Conservation (phyloP, 1,140 invertebrate genomes). For the Zeugodacus cucurbitae region DNA sequence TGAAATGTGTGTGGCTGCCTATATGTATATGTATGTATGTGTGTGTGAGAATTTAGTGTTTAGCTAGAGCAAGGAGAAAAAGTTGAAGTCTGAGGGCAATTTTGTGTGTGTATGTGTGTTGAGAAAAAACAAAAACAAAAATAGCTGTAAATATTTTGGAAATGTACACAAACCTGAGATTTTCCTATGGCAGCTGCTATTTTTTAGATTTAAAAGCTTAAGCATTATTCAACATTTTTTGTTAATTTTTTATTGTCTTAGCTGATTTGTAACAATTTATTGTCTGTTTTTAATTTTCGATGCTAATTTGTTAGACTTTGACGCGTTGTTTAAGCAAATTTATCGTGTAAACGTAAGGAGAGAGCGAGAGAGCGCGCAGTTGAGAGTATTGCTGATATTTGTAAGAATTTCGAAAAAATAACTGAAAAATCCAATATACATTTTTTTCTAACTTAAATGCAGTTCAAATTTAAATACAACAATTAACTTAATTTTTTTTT, state of each 20-base stretch:
- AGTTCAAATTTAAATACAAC: not conserved
- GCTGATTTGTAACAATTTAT: not conserved
- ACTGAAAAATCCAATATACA: not conserved
- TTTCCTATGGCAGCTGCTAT: slow-evolving; percentile 12
- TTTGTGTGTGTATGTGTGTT: not conserved
- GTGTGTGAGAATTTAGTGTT: not conserved
- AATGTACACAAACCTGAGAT: slow-evolving; percentile 12
- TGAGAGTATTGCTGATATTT: not conserved
- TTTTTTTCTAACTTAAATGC: not conserved
- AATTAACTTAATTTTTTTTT: no score
- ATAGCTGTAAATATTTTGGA: not conserved
- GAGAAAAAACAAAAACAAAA: no score
- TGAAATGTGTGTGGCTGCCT: no score
- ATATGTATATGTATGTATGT: not conserved
- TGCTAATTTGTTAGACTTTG: not conserved
- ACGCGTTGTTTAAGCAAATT: not conserved
- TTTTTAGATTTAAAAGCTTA: not conserved
- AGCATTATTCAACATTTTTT: not conserved
- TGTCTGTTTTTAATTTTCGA: not conserved
- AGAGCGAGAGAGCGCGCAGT: not conserved
- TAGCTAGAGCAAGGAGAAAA: not conserved
- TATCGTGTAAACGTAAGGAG: slow-evolving; percentile 6
- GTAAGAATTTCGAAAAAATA: not conserved
- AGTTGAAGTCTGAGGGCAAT: not conserved
- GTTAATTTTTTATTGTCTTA: not conserved